Evolutionary conservation across 2,888 invertebrate genomes (phyloP).

Genomic region (Sycophila texana): DNA sequence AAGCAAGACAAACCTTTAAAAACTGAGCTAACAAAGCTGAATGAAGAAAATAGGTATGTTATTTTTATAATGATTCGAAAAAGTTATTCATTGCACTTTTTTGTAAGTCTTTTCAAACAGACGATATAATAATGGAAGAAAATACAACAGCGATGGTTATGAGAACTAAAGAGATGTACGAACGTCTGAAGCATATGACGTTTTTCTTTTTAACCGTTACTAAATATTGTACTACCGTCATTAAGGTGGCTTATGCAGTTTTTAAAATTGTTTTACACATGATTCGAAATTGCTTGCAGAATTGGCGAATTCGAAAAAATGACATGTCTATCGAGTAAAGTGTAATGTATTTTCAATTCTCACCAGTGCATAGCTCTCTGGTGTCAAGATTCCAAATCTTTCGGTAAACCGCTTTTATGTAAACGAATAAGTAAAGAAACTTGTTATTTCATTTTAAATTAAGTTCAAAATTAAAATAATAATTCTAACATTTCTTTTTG

Average conservation of each 20-base stretch:
- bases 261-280: constrained; percentile 30
- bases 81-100: constrained; percentile 11
- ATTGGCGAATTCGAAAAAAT: constrained; percentile 47
- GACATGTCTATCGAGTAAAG: constrained; percentile 43
- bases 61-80: no score
- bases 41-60: no score
- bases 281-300: constrained; percentile 31
- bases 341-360: constrained; percentile 46
- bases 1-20: no score
- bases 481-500: background rate
- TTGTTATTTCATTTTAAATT: constrained; percentile 24
- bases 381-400: constrained; percentile 47
- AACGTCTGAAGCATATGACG: background rate
- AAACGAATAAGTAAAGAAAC: constrained; percentile 44
- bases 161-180: constrained; percentile 2
- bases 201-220: background rate
- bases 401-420: constrained; percentile 46
- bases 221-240: constrained; percentile 37
- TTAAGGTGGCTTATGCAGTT: constrained; percentile 26
- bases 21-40: no score
- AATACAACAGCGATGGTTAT: background rate
- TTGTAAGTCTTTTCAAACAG: background rate
- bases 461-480: background rate
- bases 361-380: constrained; percentile 51
- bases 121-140: background rate